Base-by-base conservation (phyloP, 2,113 vertebrate species). In the Cyrtonyx montezumae region DNA sequence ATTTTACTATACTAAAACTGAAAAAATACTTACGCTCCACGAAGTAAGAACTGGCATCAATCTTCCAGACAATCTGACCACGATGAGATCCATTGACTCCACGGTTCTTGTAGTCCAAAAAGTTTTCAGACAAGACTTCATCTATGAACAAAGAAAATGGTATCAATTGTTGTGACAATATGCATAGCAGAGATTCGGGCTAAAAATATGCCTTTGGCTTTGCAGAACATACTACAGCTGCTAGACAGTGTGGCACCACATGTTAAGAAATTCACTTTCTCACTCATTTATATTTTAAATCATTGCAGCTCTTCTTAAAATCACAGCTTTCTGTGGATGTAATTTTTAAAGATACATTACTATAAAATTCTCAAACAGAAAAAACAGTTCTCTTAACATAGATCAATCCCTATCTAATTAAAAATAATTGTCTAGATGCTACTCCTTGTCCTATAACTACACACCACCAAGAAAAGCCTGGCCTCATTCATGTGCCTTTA, bases 41-140 rank as follows among this genome's bases (percentile, higher is more conserved):
- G 82, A 99, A 98, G 96, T 99, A 98, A 68, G 98, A 98, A 94
- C 98, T 98, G 80, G 98, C 98, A 85, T 99, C 99, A 48, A 99
- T 99, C 96, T 99, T 99, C 99, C 99, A 99, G 74, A 99, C 96
- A 73, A 99, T 99, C 96, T 99, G 99, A 59, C 99, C 99, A 92
- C 97, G 98, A 79, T 99, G 99, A 93, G 99, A 99, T 48, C 99
- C 99, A 77, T 98, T 99, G 93, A 99, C 98, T 0, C 99, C 99
- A 85, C 99, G 98, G 91, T 99, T 99, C 94, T 99, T 99, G 93
- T 99, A 99, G 96, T 99, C 99, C 98, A 99, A 87, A 90, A 99
- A 99, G 94, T 99, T 99, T 97, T 99, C 99, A 0, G 99, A 99
- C 77, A 99, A 96, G 55, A 98, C 97, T 93, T 99, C 99, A 96